Base-by-base conservation (phyloP, 2,888 invertebrate species). In the Pandemis heparana region DNA sequence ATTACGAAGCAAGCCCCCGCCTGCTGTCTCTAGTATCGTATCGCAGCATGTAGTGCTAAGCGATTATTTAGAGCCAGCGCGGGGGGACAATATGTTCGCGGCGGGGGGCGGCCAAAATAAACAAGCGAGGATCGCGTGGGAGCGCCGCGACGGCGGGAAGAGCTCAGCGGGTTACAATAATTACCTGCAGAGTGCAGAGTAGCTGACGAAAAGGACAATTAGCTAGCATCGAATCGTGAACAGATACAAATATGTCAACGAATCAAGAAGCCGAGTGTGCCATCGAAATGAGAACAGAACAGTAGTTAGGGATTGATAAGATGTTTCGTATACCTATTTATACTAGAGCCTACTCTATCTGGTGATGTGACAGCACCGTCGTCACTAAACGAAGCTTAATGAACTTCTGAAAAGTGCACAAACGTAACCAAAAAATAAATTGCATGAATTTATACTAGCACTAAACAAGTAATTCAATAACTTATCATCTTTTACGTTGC, bases 31-130 rank as follows among this genome's bases (percentile, higher is more conserved):
- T 43, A 32, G 53, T 53, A 7, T 16, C 18, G n/a, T 18, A 16
- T 23, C 62, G 69, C 59, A 48, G 59, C 68, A 59, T 60, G 64
- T 63, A 68, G 73, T 72, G 72, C 23, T 53, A 67, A 32, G 69
- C 69, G 73, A 64, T 70, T 70, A 70, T 74, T 70, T 70, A 65
- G 65, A 74, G 65, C 59, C 23, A 16, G 51, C 68, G 51, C 63
- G 75, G 78, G 68, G 74, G 79, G 78, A 81, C 80, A 76, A 78
- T 78, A 82, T 79, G 79, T 78, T 67, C 71, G 53, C 60, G 53
- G 63, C 64, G 53, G 71, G 68, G 75, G 63, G 69, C 64, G 72
- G 70, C 65, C 68, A 80, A 82, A 85, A 85, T 84, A 84, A 85
- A 83, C 83, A 85, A 83, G 80, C 82, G n/a, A 32, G 79, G 77